Evolutionary conservation across 2,797 vertebrate species (phyloP), one percentile per base, ranked within the genome.

Genomic region (Neosilurus hyrtlii): DNA sequence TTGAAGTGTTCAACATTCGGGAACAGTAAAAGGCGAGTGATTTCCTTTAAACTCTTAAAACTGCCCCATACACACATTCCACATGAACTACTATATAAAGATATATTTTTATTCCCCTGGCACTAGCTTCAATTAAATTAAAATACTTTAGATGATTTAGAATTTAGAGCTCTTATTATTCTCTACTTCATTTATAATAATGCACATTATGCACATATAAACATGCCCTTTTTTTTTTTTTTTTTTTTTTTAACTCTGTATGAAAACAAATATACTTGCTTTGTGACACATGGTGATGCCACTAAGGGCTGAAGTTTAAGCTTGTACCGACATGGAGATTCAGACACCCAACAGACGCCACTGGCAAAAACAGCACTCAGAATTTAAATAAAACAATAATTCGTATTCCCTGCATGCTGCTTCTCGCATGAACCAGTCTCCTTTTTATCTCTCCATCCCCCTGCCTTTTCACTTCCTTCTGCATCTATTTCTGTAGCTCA

Each of bases 391-490:
- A 80, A 84, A 80, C 63, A 18, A 66, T 18, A 22, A 82, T 75
- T 75, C 51, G 68, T 67, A 85, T 73, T 77, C 76, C 52, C 71
- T 54, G 71, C 72, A 76, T 83, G 49, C 22, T 74, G 43, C 26
- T 22, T 37, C 83, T 84, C 65, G 18, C 57, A 82, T 77, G 22
- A 82, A 75, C 81, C 66, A 49, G 57, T 51, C 75, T 82, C 62
- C 35, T 72, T 82, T 86, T 87, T 82, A 88, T 83, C 84, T 84
- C 75, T 67, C 61, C 80, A 79, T 76, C 35, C 81, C 76, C 51
- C 67, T 78, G 81, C 49, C 56, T 79, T 66, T 67, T 51, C 61
- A 73, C 57, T 54, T 65, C 66, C 57, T 80, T 65, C 82, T 57
- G 22, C 77, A 70, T 86, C 76, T 86, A 75, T 88, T 83, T 85